Percentiles rank a stretch among this genome's conserved stretches.
Evolutionary conservation across 2,113 vertebrate species (phyloP).

Genomic region (Cochlearius cochlearius): DNA sequence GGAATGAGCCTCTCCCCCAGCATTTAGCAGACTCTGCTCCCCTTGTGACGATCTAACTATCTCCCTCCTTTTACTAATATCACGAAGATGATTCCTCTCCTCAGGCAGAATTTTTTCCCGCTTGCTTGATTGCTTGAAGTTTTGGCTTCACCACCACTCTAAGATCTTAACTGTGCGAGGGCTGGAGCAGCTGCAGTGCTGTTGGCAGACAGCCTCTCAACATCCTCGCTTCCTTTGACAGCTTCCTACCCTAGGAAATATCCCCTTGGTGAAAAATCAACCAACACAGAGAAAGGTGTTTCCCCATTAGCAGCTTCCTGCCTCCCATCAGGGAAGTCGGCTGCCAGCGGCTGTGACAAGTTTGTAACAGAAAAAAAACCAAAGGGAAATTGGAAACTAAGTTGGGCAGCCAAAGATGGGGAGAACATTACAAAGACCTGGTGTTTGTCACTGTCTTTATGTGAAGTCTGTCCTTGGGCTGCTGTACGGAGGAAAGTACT

Average conservation of each 20-base stretch:
- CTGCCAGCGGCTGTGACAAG: neutral
- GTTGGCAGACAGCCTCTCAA: neutral
- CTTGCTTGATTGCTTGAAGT: neutral
- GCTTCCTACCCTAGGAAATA: neutral
- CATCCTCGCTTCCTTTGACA: neutral
- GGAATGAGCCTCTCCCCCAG: neutral
- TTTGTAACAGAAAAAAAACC: neutral
- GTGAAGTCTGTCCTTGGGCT: neutral
- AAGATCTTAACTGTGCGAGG: neutral
- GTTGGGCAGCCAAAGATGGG: neutral
- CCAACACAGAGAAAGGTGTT: neutral
- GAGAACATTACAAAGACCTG: neutral
- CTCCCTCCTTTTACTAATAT: neutral
- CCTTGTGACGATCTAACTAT: neutral
- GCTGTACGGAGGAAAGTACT: neutral
- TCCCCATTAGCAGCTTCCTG: conserved; percentile 3
- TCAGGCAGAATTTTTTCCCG: neutral
- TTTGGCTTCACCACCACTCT: neutral
- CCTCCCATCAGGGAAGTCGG: neutral
- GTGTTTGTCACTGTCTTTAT: neutral
- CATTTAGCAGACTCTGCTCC: neutral
- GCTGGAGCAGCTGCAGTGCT: neutral
- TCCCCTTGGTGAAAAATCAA: neutral
- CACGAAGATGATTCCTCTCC: neutral
- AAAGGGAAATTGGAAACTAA: neutral